phyloP scores from a whole-genome alignment of 2,797 vertebrate genomes.

The Enteromius thamalakanensis region DNA sequence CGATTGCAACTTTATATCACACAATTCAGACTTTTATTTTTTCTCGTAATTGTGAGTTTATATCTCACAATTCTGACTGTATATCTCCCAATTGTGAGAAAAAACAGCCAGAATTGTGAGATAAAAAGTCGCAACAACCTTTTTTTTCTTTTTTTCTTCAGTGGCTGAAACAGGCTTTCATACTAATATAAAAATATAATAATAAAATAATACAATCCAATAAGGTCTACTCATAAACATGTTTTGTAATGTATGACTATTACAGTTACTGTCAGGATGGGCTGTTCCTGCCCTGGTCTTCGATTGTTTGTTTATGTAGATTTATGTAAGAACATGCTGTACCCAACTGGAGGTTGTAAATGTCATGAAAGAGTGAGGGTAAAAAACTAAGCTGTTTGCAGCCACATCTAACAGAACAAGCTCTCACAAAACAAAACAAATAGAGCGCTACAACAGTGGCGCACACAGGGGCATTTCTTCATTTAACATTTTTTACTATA shows the following conservation, averaged over 20 bases:
- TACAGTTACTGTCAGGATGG: slow-evolving; percentile 1
- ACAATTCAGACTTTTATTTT: too few relatives aligned
- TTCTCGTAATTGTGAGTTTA: too few relatives aligned
- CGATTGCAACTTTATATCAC: too few relatives aligned
- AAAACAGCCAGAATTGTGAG: too few relatives aligned
- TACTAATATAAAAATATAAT: too few relatives aligned
- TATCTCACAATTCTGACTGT: too few relatives aligned
- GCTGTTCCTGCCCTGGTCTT: not conserved
- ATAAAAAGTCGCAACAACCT: too few relatives aligned
- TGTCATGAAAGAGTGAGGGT: not conserved
- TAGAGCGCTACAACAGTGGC: not conserved
- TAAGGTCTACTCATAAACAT: not conserved
- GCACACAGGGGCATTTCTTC: slow-evolving; percentile 17
- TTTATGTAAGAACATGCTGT: slow-evolving; percentile 46
- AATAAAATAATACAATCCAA: not conserved
- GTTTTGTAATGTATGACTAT: not conserved
- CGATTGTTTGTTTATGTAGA: slow-evolving; percentile 23
- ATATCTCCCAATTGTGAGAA: too few relatives aligned
- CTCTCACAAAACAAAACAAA: slow-evolving; percentile 34
- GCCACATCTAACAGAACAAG: slow-evolving; percentile 31
- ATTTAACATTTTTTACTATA: not conserved
- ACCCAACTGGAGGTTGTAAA: slow-evolving; percentile 22
- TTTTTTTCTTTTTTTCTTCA: too few relatives aligned
- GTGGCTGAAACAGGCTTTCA: too few relatives aligned
- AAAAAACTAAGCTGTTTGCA: slow-evolving; percentile 7